Evolutionary conservation across 2,888 invertebrate genomes (phyloP).

Genomic region (Trichogramma dendrolimi): DNA sequence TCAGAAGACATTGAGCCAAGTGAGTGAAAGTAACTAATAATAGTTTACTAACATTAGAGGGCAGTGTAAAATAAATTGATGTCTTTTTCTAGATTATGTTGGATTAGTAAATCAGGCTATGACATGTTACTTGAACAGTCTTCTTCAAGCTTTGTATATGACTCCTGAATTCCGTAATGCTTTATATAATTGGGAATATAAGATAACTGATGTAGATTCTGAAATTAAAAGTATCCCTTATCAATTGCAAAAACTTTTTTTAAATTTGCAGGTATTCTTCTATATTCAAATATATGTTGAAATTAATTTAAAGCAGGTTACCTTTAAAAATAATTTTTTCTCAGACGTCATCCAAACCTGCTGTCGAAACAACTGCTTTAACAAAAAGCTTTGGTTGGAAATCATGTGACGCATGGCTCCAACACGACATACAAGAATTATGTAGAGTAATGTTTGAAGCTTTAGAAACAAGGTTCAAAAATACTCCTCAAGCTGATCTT

Average conservation of each 20-base stretch:
- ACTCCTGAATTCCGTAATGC: constrained; percentile 89
- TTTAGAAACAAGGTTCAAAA: constrained; percentile 76
- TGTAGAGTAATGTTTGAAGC: constrained; percentile 90
- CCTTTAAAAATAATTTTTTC: constrained; percentile 1
- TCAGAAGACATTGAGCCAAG: too few relatives aligned
- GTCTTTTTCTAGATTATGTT: constrained; percentile 56
- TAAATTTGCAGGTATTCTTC: constrained; percentile 67
- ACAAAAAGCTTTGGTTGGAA: constrained; percentile 90
- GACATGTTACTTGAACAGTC: constrained; percentile 88
- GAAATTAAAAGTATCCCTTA: constrained; percentile 72
- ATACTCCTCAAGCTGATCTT: constrained; percentile 75
- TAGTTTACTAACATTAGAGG: too few relatives aligned
- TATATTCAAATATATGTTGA: not conserved
- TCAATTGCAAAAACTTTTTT: constrained; percentile 79
- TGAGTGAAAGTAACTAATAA: too few relatives aligned
- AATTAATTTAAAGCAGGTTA: not conserved
- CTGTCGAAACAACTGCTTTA: constrained; percentile 81
- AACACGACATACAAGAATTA: constrained; percentile 87
- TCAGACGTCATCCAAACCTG: constrained; percentile 71
- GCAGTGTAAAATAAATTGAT: constrained; percentile 3
- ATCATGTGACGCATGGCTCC: constrained; percentile 84
- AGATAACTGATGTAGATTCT: constrained; percentile 63
- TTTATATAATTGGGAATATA: constrained; percentile 76
- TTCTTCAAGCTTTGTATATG: constrained; percentile 84
- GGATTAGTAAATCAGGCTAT: constrained; percentile 86